These are phyloP conservation scores for Lycia hirtaria DNA, from an alignment of 2,888 invertebrate species.

Conservation along the genomic window DNA sequence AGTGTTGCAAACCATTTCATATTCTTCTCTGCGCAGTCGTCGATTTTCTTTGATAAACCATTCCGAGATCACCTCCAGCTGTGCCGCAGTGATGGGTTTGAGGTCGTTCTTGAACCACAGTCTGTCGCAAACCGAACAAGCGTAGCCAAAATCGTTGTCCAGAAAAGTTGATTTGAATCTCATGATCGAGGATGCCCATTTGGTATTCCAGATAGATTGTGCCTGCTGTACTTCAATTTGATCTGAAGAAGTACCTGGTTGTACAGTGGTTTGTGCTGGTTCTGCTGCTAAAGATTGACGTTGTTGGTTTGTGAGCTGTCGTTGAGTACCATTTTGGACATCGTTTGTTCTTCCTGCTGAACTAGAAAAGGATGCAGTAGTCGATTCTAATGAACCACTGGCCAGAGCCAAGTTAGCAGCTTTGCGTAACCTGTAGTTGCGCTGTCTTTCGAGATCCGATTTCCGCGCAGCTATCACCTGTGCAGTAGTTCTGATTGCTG, in stretches of 20 bases:
- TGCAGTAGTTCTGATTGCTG: constrained; percentile 41
- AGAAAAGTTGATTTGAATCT: constrained; percentile 51
- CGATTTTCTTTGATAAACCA: constrained; percentile 44
- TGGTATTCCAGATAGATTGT: constrained; percentile 49
- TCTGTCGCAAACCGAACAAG: constrained; percentile 58
- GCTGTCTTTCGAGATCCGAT: constrained; percentile 34
- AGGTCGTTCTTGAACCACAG: constrained; percentile 60
- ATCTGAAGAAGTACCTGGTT: constrained; percentile 24
- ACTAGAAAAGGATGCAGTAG: constrained; percentile 1
- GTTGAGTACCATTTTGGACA: constrained; percentile 1
- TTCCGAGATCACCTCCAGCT: constrained; percentile 52
- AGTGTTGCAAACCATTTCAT: constrained; percentile 47
- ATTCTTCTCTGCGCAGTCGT: constrained; percentile 42
- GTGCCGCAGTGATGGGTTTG: constrained; percentile 53
- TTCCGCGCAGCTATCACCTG: constrained; percentile 36
- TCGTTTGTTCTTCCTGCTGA: neutral
- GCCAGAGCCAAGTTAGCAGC: constrained; percentile 39
- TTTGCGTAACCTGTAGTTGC: constrained; percentile 39
- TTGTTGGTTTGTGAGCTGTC: constrained; percentile 2
- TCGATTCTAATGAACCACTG: constrained; percentile 24
- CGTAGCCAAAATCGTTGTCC: constrained; percentile 55
- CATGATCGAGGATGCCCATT: constrained; percentile 51
- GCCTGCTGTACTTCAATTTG: constrained; percentile 17
- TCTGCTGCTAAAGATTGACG: constrained; percentile 25
- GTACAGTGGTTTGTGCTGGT: constrained; percentile 29